Percentiles rank a stretch among this genome's conserved stretches.
Evolutionary conservation across 2,113 vertebrate species (phyloP).

Genomic region (Psophia crepitans): DNA sequence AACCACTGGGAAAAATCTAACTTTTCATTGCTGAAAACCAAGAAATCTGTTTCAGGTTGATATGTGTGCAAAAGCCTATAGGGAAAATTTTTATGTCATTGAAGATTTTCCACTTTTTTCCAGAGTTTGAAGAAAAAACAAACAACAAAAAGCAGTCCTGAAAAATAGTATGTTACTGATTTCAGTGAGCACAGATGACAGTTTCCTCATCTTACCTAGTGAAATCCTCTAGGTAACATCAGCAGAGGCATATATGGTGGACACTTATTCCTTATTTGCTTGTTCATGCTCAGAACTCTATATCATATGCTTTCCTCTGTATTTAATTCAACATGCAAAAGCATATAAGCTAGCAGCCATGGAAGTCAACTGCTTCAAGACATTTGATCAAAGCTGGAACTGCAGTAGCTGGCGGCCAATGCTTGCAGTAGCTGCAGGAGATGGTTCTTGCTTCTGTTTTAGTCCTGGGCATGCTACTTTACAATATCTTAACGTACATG

Average conservation of each 20-base stretch:
- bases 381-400: not conserved
- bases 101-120: not conserved
- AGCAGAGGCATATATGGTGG: not conserved
- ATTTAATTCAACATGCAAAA: not conserved
- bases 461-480: not conserved
- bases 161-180: not conserved
- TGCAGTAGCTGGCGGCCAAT: not conserved
- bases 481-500: not conserved
- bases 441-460: not conserved
- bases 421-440: not conserved
- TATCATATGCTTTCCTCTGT: fast-evolving
- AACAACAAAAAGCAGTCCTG: not conserved
- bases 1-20: not conserved
- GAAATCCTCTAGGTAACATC: not conserved
- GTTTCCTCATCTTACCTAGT: not conserved
- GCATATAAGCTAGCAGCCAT: not conserved
- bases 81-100: not conserved
- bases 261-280: not conserved
- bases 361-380: not conserved
- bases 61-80: not conserved
- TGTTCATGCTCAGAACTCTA: not conserved
- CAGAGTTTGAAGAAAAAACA: not conserved
- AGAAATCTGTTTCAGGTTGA: not conserved
- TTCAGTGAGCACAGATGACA: not conserved
- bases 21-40: not conserved